Base-by-base conservation (phyloP, 1,140 invertebrate genomes). In the Bilobella aurantiaca region DNA sequence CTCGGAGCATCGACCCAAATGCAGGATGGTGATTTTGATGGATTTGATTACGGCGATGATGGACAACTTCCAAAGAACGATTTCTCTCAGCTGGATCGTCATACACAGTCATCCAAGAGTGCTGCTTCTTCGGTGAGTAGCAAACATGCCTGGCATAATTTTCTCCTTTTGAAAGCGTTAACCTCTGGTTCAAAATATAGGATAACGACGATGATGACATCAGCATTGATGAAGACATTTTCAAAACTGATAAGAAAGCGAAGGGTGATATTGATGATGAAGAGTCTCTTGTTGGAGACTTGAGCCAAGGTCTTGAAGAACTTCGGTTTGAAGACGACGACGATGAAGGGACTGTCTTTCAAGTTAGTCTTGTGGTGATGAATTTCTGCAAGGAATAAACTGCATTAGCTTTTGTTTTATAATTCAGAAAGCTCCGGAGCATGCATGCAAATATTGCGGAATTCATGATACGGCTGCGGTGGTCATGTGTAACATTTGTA, bases 371-470 rank as follows among this genome's bases (percentile, higher is more conserved):
- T 28, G 76, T 69, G 25, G 59, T 53, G 30, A 18, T 56, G 2
- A 53, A 34, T 47, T 30, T 31, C 18, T 28, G 8, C 28, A 23
- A 32, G 12, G 16, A 31, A 18, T 25, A 3, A 1, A 30, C 42
- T 60, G 21, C n/a, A 0, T 25, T 8, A 25, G 49, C 0, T 62
- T 56, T 32, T 57, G 34, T 60, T 60, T 66, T 21, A 8, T 57
- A 62, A 5, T 71, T 70, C 82, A 88, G 76, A 91, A 94, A 76
- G 78, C 94, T 58, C 91, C 95, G 16, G 86, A 89, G 65, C 92
- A 96, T 84, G 93, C 94, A 0, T 98, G 95, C 82, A 92, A 93
- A 81, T 98, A 99, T 76, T 99, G 97, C 80, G 96, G 96, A 57
- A 96, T 99, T 70, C 93, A 98, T 80, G 97, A 99, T 77, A 95